A percentile compares a stretch with the other conserved stretches of the same genome.
Evolutionary conservation across 1,140 invertebrate genomes (phyloP).

Genomic region (Nasonia giraulti): DNA sequence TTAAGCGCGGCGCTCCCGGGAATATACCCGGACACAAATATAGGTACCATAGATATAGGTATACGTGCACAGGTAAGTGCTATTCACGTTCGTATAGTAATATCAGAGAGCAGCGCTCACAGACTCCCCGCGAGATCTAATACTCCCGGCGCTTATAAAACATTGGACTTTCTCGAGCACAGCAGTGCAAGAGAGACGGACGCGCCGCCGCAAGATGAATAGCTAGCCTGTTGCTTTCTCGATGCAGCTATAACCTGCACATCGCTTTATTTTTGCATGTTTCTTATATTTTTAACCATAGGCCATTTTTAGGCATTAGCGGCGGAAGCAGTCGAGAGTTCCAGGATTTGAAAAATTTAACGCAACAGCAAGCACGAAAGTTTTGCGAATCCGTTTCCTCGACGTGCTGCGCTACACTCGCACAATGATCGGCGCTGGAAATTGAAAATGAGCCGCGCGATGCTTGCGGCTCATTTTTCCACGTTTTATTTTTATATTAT

Average conservation of each 20-base stretch:
- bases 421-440: not conserved
- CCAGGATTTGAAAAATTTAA: conserved; percentile 15
- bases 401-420: too few species aligned
- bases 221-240: conserved; percentile 18
- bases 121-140: not conserved
- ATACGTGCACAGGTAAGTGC: not conserved
- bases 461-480: not conserved
- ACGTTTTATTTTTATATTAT: too few species aligned
- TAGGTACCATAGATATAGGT: too few species aligned
- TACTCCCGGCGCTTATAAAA: not conserved
- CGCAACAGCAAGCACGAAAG: not conserved
- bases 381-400: not conserved
- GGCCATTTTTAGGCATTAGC: too few species aligned
- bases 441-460: conserved; percentile 6
- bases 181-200: not conserved
- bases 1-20: not conserved
- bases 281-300: not conserved
- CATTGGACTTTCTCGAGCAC: not conserved
- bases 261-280: not conserved
- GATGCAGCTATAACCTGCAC: not conserved
- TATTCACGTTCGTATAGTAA: not conserved
- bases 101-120: not conserved
- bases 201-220: not conserved
- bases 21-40: not conserved
- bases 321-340: not conserved